Evolutionary conservation across 2,797 vertebrate species (phyloP), one percentile per base, ranked within the genome.

Genomic region (Toxotes lorentzi): DNA sequence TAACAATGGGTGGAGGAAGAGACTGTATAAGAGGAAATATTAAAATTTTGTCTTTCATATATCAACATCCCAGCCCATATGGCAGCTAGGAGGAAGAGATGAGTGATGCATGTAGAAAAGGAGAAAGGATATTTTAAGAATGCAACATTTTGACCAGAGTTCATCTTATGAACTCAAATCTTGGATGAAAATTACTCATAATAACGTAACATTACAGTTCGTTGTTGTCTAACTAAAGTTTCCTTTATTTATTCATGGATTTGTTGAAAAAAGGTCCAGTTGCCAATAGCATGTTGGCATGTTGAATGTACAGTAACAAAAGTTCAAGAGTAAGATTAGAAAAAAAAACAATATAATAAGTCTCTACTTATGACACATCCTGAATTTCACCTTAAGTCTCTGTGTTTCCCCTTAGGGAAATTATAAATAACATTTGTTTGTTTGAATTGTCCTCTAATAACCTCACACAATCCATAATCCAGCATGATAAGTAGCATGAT

Each of bases 391-490:
- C n/a, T 30, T 13, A 59, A 73, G 35, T 51, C 16, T 56, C 17
- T 47, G 19, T 38, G 68, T 73, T 71, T 79, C 53, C 43, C 38
- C 64, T 58, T 27, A 57, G 32, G 30, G 27, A 74, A 58, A 70
- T 66, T 11, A 59, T 23, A 30, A 76, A 72, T 47, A 50, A 12
- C 16, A 35, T 51, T 3, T 58, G 14, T 65, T 72, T 59, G 40
- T 81, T 13, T 68, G n/a, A 11, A 17, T 67, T 66, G 38, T 68
- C 58, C 13, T 77, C 14, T 64, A 65, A 72, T 62, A 60, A 69
- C 45, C 38, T n/a, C n/a, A 12, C 16, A 5, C 13, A 47, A n/a
- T 60, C 21, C 40, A 4, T 35, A 14, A 38, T 38, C 4, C 66
- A 73, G 3, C 27, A 30, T 30, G 27, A 30, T 30, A 59, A 69